phyloP scores from a whole-genome alignment of 2,113 vertebrate species.

The Gnathonemus echidnorhynchus region DNA sequence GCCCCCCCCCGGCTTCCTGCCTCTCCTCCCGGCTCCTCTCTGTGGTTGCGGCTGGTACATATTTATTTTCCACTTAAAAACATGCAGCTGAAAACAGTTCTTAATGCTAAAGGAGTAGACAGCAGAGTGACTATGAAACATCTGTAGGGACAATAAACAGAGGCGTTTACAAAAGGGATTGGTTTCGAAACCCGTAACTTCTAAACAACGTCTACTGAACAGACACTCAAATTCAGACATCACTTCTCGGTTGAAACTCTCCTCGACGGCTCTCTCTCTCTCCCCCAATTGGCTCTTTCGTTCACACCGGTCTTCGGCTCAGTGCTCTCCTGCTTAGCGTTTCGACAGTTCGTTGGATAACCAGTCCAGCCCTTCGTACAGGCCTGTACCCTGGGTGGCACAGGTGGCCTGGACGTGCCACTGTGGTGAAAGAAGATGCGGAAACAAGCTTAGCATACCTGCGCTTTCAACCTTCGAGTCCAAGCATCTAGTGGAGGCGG shows the following conservation, averaged over 20 bases:
- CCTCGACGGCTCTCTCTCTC: constrained; percentile 1
- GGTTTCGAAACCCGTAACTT: constrained; percentile 54
- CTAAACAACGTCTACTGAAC: constrained; percentile 46
- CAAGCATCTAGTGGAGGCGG: not conserved
- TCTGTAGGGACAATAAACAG: constrained; percentile 34
- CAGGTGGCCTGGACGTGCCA: constrained; percentile 82
- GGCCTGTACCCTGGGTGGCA: constrained; percentile 78
- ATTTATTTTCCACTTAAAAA: constrained; percentile 39
- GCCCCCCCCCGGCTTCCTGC: constrained; percentile 13
- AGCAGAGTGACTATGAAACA: constrained; percentile 35
- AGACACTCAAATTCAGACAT: constrained; percentile 53
- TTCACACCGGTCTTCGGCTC: not conserved
- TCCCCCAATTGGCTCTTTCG: constrained; percentile 12
- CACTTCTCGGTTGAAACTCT: constrained; percentile 26
- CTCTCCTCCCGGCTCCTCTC: constrained; percentile 14
- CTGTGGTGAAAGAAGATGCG: constrained; percentile 47
- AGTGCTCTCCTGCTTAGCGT: constrained; percentile 36
- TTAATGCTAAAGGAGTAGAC: constrained; percentile 12
- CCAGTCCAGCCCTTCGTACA: constrained; percentile 89
- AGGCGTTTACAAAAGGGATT: constrained; percentile 37
- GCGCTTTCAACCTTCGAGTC: not conserved
- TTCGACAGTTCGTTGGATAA: constrained; percentile 78
- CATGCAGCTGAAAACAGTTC: constrained; percentile 52
- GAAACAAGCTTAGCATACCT: not conserved
- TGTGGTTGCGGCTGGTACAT: not conserved